A percentile compares a stretch with the other conserved stretches of the same genome.
phyloP scores from a whole-genome alignment of 2,113 vertebrate genomes.

The Rhizomys pruinosus region DNA sequence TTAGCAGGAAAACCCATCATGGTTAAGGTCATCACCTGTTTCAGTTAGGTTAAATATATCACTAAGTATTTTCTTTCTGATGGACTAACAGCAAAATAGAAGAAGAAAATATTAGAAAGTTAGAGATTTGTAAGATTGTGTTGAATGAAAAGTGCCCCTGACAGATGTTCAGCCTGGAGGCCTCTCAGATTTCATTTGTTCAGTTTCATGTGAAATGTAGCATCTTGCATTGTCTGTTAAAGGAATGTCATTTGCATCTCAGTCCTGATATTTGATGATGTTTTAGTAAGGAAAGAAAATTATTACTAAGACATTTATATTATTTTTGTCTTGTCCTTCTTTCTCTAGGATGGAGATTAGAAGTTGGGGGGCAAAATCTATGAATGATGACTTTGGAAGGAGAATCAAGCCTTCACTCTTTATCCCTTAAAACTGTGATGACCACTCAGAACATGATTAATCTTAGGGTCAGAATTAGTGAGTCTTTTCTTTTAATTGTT shows the following conservation, averaged over 20 bases:
- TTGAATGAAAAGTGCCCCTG: neutral
- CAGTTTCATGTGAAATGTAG: neutral
- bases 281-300: neutral
- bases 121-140: neutral
- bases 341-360: neutral
- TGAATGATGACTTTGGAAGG: neutral
- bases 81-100: neutral
- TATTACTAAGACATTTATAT: neutral
- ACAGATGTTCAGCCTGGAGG: neutral
- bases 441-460: accelerated
- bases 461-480: neutral
- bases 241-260: neutral
- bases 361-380: accelerated
- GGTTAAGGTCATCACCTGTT: neutral
- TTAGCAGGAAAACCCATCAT: neutral
- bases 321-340: neutral
- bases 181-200: neutral
- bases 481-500: neutral
- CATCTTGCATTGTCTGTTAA: neutral
- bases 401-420: neutral
- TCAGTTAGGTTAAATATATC: neutral
- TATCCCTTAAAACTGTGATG: neutral
- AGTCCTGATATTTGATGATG: neutral
- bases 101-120: conserved; percentile 19
- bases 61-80: conserved; percentile 47